These are phyloP conservation scores for Podiceps cristatus DNA, from an alignment of 2,113 vertebrate genomes.

Conservation along the genomic window DNA sequence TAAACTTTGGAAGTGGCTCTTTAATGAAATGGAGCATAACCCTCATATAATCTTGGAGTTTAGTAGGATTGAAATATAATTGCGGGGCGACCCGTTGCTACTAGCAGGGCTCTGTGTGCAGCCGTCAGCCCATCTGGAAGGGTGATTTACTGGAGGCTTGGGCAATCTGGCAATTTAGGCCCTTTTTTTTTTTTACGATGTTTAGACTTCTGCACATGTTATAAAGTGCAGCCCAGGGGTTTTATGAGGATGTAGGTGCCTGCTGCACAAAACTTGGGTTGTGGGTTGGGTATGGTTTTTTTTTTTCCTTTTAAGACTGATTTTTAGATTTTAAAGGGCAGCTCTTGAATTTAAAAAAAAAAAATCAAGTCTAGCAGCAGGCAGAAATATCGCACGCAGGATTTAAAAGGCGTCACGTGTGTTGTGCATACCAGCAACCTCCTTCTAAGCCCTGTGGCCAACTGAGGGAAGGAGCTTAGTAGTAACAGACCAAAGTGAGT, in stretches of 20 bases:
- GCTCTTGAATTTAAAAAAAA: neutral
- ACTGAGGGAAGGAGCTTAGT: neutral
- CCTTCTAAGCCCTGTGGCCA: constrained; percentile 20
- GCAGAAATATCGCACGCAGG: neutral
- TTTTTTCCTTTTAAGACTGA: neutral
- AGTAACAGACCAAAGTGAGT: neutral
- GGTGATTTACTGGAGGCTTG: constrained; percentile 48
- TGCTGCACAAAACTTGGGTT: neutral
- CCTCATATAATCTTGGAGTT: neutral
- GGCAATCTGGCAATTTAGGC: constrained; percentile 50
- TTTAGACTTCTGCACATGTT: constrained; percentile 35
- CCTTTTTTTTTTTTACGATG: constrained; percentile 17
- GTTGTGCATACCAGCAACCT: neutral
- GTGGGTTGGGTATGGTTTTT: neutral
- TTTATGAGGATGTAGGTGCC: constrained; percentile 51
- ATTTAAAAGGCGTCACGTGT: constrained; percentile 30
- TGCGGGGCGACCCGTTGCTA: neutral
- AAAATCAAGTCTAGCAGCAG: neutral
- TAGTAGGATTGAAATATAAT: neutral
- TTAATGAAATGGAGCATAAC: neutral
- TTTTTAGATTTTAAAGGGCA: constrained; percentile 34
- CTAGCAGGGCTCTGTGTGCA: neutral
- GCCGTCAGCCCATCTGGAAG: constrained; percentile 55
- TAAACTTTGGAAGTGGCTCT: constrained; percentile 43
- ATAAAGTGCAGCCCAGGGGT: neutral